A percentile compares a stretch with the other conserved stretches of the same genome.
These are phyloP conservation scores for Cyaniris semiargus DNA, from an alignment of 2,888 invertebrate species.

Conservation along the genomic window DNA sequence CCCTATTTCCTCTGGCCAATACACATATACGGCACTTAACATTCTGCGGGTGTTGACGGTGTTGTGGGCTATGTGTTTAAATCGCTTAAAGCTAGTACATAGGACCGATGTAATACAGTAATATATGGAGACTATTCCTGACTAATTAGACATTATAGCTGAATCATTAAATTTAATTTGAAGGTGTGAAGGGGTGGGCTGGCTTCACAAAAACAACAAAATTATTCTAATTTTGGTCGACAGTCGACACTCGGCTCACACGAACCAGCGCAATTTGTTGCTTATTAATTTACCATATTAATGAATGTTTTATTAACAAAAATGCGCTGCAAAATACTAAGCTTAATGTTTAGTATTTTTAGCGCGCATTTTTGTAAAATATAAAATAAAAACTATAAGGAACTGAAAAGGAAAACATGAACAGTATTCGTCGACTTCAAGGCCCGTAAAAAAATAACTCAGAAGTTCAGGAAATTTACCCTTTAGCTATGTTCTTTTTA, in stretches of 20 bases:
- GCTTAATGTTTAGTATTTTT: too few relatives aligned
- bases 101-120: not conserved
- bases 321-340: too few relatives aligned
- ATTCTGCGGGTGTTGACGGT: conserved; percentile 1
- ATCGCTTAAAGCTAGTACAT: not conserved
- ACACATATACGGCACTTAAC: conserved; percentile 23
- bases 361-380: not conserved
- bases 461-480: too few relatives aligned
- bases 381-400: not conserved
- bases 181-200: not conserved
- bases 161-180: conserved; percentile 1
- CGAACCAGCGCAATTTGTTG: not conserved
- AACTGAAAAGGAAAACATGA: not conserved
- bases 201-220: not conserved
- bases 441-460: not conserved
- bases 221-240: not conserved
- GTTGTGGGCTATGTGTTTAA: too few relatives aligned
- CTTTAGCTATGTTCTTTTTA: too few relatives aligned
- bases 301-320: not conserved
- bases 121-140: not conserved
- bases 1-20: not conserved
- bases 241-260: not conserved
- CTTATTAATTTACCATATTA: not conserved
- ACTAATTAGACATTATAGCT: conserved; percentile 6
- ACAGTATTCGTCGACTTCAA: not conserved